Evolutionary conservation across 2,888 invertebrate genomes (phyloP), one percentile per base, ranked within the genome.

Genomic region (Mellilla xanthometata): DNA sequence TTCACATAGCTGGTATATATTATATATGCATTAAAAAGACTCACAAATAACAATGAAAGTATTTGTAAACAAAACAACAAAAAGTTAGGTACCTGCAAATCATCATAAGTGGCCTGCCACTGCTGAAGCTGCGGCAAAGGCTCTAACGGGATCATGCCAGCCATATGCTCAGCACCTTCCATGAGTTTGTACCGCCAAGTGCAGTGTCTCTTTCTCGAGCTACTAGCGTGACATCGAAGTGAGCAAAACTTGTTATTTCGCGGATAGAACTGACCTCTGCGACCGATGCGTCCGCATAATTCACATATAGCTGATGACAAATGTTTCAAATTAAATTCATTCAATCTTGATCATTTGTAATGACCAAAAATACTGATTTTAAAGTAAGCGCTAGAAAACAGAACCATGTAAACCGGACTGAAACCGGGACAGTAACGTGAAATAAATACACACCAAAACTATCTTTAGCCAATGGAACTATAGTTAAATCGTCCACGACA

Each of bases 401-500:
- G n/a, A n/a, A n/a, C n/a, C n/a, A n/a, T n/a, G n/a, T n/a, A n/a
- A n/a, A n/a, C n/a, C n/a, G n/a, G n/a, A n/a, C n/a, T n/a, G n/a
- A n/a, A n/a, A n/a, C n/a, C n/a, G n/a, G n/a, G n/a, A n/a, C n/a
- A n/a, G 3, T 5, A 19, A 40, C 11, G 27, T 22, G 22, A 27
- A 11, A 46, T 15, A 30, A 28, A 8, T 12, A 66, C 93, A 92
- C 90, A 96, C 96, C 96, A 90, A 96, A 96, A 82, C 95, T 96
- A 81, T 96, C 96, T 83, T 95, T 95, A 80, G 94, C 93, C 71
- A 97, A 94, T 40, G 97, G 96, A 83, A 97, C 94, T 68, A 96
- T 95, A 54, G 95, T 94, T 49, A 95, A 92, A 88, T 96, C 96
- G 49, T 88, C 88, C 19, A 74, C 71, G 52, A 75, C 69, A 62